Percentiles rank a stretch among this genome's conserved stretches.
These are phyloP conservation scores for Punctoribates punctum DNA, from an alignment of 2,888 invertebrate species.

Conservation along the genomic window DNA sequence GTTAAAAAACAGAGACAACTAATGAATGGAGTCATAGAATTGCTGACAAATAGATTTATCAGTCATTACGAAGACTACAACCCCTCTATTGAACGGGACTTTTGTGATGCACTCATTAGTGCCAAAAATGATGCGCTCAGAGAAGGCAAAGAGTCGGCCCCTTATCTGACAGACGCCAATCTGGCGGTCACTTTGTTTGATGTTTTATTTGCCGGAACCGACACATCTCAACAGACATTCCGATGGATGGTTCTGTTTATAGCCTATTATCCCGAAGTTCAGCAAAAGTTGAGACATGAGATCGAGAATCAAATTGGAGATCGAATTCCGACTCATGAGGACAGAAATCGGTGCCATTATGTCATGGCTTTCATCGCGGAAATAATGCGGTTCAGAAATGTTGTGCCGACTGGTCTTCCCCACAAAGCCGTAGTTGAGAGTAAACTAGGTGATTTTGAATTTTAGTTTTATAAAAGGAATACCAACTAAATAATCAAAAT, in stretches of 20 bases:
- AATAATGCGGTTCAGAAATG: conserved; percentile 13
- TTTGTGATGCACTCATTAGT: background rate
- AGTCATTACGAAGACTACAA: background rate
- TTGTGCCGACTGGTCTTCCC: background rate
- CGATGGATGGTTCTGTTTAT: background rate
- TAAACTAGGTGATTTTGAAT: background rate
- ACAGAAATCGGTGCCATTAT: conserved; percentile 13
- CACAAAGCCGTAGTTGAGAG: background rate
- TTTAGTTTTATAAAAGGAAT: background rate
- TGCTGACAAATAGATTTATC: background rate
- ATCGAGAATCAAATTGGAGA: conserved; percentile 18
- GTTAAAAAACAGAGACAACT: background rate
- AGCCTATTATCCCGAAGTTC: background rate
- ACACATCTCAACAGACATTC: background rate
- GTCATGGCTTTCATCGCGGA: conserved; percentile 21
- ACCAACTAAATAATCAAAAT: background rate
- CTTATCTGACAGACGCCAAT: background rate
- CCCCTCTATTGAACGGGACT: background rate
- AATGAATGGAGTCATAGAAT: background rate
- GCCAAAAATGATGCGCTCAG: conserved; percentile 2
- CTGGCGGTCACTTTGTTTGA: background rate
- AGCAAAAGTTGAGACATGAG: background rate
- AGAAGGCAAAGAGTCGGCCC: background rate
- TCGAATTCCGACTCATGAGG: background rate
- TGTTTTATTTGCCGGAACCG: background rate